Evolutionary conservation across 2,797 vertebrate genomes (phyloP), one percentile per base, ranked within the genome.

Genomic region (Melanotaenia maccullochi): DNA sequence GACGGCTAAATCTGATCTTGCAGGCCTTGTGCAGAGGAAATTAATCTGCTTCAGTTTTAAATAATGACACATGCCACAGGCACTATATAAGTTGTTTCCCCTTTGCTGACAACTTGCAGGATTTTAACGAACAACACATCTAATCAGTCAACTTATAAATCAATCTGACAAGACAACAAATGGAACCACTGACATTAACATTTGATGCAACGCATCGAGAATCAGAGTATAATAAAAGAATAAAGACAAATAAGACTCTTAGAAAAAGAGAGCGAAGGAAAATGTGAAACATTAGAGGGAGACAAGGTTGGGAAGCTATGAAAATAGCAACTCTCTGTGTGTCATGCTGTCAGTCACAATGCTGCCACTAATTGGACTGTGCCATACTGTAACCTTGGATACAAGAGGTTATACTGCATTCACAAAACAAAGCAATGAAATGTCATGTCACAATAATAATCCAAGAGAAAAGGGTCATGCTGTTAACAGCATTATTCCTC

Each of bases 91-190:
- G 72, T 74, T 84, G 68, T 81, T 84, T 85, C 70, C 67, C 83
- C 78, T 83, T 78, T 68, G 79, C 88, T 89, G 84, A 91, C 83
- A 90, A 83, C 69, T 75, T 82, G 75, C 87, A 83, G 90, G 79
- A 72, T 33, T 33, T 33, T 33, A 33, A 33, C 32, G 32, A 6
- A 33, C 32, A 33, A 33, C 32, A 33, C 32, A 9, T 8, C 20
- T 47, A 49, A 49, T 22, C 3, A 22, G n/a, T 20, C 6, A n/a
- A 8, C 20, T 3, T 47, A 47, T 8, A 47, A 30, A 49, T 11
- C 20, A 49, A 47, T 47, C 20, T 47, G 44, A n/a, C 18, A 47
- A 2, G 6, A n/a, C 20, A n/a, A n/a, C 47, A 49, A 49, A 49
- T 49, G n/a, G 20, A 47, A 47, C 44, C 44, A 47, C 2, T 47